Evolutionary conservation across 2,113 vertebrate species (phyloP).

Genomic region (Nothocercus julius): DNA sequence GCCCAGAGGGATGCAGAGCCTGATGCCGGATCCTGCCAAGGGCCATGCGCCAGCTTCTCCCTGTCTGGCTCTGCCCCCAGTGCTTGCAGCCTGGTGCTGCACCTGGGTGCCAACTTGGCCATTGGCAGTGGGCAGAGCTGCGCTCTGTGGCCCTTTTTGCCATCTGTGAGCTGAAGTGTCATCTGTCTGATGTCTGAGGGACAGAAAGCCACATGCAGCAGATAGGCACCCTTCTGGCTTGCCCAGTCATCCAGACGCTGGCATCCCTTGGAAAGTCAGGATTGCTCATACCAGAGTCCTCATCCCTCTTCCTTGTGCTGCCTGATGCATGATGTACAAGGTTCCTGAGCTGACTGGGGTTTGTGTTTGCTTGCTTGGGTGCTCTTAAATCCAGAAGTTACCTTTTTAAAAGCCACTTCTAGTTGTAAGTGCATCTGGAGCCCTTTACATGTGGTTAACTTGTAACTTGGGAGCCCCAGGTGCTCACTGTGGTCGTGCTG

Average conservation of each 20-base stretch:
- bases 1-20: constrained; percentile 68
- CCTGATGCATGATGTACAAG: not conserved
- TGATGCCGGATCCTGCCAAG: constrained; percentile 53
- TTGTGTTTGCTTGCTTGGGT: not conserved
- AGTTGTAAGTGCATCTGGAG: not conserved
- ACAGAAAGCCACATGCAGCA: not conserved
- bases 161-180: not conserved
- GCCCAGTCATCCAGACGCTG: not conserved
- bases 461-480: not conserved
- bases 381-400: not conserved
- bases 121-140: not conserved
- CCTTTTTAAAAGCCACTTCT: not conserved
- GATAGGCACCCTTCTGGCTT: not conserved
- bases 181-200: not conserved
- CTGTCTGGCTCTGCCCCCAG: constrained; percentile 23
- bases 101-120: not conserved
- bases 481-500: not conserved
- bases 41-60: constrained; percentile 56
- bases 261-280: not conserved
- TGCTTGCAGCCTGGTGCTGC: not conserved
- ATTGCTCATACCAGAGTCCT: not conserved
- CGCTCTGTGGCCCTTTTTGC: not conserved
- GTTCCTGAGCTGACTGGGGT: not conserved
- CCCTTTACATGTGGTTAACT: not conserved
- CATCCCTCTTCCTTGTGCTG: not conserved